Evolutionary conservation across 2,113 vertebrate genomes (phyloP), one percentile per base, ranked within the genome.

Genomic region (Chamaea fasciata): DNA sequence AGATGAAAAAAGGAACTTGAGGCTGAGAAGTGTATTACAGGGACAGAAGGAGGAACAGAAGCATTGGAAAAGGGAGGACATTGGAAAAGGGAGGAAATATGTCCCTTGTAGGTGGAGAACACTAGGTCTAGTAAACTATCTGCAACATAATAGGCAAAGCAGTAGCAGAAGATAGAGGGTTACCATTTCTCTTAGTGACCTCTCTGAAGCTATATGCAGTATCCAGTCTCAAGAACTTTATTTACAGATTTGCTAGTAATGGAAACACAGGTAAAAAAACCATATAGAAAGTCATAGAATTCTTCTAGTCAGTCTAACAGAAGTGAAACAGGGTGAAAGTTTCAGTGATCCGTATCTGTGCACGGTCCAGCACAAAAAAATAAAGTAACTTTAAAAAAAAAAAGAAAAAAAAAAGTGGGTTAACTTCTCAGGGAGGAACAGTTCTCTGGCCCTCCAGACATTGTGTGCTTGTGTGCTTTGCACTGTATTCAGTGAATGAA

Each of bases 401-500:
- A 73, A 53, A n/a, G n/a, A n/a, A n/a, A n/a, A n/a, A 27, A 52
- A 81, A 81, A 78, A 62, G 15, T 24, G 44, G 9, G 69, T 78
- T 78, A 84, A 46, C 31, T 79, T 75, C 52, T 82, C 23, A 65
- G 37, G 46, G 65, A 87, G 67, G 53, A 83, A 65, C 3, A 3
- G 64, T 86, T 81, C 39, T 39, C 26, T 52, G 35, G 8, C 11
- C 35, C 68, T 74, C 20, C 1, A 10, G 56, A 81, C 62, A 47
- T 44, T 0, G 13, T 81, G 52, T 87, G 64, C 50, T 24, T 0
- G 5, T 69, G 46, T 88, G 71, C 44, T 77, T 86, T 89, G 59
- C 16, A 16, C 77, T 91, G 65, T 82, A 92, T 79, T 49, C 56
- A 56, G 1, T 93, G 78, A 94, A 88, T 88, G 67, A 83, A 86